A percentile compares a stretch with the other conserved stretches of the same genome.
Conservation (phyloP, 2,113 vertebrate genomes). For the Rousettus leschenaultii region DNA sequence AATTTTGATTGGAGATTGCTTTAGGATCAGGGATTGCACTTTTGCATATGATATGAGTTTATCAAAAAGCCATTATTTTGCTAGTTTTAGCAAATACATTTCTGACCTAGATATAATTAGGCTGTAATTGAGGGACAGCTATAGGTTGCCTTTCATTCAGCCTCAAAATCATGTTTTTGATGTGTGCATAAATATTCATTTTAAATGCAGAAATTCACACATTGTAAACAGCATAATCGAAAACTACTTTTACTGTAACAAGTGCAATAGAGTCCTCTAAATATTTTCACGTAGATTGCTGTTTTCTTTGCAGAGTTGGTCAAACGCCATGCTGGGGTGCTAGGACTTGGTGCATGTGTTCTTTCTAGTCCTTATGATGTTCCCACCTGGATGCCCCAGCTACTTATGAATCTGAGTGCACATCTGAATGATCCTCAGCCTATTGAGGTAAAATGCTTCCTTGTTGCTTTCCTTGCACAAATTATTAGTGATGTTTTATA, state of each 20-base stretch:
- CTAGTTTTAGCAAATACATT: not conserved
- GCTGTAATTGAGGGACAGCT: not conserved
- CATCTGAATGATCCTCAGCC: conserved; percentile 98
- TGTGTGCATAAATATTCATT: not conserved
- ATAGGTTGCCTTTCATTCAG: not conserved
- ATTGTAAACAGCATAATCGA: not conserved
- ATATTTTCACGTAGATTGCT: not conserved
- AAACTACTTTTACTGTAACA: not conserved
- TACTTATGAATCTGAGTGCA: conserved; percentile 96
- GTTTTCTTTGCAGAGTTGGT: conserved; percentile 87
- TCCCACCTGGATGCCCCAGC: conserved; percentile 98
- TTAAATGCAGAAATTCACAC: conserved; percentile 25
- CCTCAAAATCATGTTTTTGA: not conserved
- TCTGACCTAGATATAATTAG: not conserved
- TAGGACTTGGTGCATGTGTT: conserved; percentile 95
- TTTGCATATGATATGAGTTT: not conserved
- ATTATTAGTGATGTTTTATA: not conserved
- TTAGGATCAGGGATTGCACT: not conserved
- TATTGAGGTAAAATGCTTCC: conserved; percentile 88
- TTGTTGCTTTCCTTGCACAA: not conserved
- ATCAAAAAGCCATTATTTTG: not conserved
- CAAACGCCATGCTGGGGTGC: conserved; percentile 95
- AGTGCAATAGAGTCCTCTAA: not conserved
- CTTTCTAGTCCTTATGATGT: conserved; percentile 97
- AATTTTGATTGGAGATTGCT: not conserved